Percentiles rank a stretch among this genome's conserved stretches.
Evolutionary conservation across 2,113 vertebrate genomes (phyloP).

Genomic region (Zosterops lateralis): DNA sequence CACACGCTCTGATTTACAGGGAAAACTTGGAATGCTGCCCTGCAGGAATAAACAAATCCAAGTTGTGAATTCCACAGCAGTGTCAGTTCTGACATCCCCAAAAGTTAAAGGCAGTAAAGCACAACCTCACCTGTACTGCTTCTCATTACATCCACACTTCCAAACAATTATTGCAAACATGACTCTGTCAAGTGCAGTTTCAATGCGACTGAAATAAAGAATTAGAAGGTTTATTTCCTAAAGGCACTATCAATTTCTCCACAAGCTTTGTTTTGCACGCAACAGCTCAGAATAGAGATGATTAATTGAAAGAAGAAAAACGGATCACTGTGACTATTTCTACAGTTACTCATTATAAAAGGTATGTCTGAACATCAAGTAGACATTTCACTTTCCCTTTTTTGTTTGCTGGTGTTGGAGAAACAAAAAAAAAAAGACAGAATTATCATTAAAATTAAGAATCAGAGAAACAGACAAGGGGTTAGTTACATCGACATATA

Average conservation of each 20-base stretch:
- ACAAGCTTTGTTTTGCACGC: not conserved
- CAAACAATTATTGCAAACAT: not conserved
- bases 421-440: not conserved
- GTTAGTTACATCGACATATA: not conserved
- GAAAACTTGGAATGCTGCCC: not conserved
- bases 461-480: not conserved
- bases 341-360: not conserved
- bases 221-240: not conserved
- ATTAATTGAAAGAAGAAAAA: not conserved
- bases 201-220: not conserved
- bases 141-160: not conserved
- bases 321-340: not conserved
- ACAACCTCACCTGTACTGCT: not conserved
- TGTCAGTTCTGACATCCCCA: not conserved
- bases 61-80: not conserved
- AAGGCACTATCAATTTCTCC: not conserved
- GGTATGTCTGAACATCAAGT: not conserved
- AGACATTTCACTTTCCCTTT: not conserved
- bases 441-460: not conserved
- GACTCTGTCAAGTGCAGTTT: not conserved
- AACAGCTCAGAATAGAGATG: not conserved
- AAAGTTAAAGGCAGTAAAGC: not conserved
- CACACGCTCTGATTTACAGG: fast-evolving
- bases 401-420: not conserved
- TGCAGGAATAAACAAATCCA: not conserved